These are phyloP conservation scores for Osmoderma eremita DNA, from an alignment of 2,888 invertebrate genomes.

Conservation along the genomic window DNA sequence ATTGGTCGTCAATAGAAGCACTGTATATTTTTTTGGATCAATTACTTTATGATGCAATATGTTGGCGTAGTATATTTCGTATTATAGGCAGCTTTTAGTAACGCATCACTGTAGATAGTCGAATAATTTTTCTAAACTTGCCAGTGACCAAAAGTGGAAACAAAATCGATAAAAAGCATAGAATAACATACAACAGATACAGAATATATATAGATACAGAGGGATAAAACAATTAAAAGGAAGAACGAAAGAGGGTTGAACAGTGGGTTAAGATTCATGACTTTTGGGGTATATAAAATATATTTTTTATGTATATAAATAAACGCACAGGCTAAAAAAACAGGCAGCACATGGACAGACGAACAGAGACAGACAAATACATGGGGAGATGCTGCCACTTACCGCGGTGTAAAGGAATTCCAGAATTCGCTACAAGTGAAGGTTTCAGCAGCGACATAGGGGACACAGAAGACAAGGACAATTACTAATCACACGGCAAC, in stretches of 20 bases:
- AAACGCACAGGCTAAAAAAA: slow-evolving; percentile 55
- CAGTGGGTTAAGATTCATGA: slow-evolving; percentile 55
- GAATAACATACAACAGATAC: slow-evolving; percentile 67
- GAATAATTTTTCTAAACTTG: background rate
- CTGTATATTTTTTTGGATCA: no score
- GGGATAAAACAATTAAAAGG: slow-evolving; percentile 66
- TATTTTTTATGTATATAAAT: slow-evolving; percentile 22
- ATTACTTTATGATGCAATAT: no score
- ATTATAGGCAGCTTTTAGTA: background rate
- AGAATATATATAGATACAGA: slow-evolving; percentile 62
- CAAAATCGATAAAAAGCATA: slow-evolving; percentile 52
- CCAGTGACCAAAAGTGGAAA: slow-evolving; percentile 33
- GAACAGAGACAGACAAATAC: slow-evolving; percentile 62
- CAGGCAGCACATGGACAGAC: slow-evolving; percentile 64
- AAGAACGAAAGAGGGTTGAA: slow-evolving; percentile 61
- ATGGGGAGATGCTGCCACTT: slow-evolving; percentile 77
- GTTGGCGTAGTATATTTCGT: no score
- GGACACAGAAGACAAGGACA: slow-evolving; percentile 72
- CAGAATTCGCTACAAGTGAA: slow-evolving; percentile 90
- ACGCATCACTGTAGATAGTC: background rate
- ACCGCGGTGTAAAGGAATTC: slow-evolving; percentile 98
- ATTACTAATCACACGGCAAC: slow-evolving; percentile 65
- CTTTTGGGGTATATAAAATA: slow-evolving; percentile 4
- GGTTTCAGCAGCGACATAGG: slow-evolving; percentile 74
- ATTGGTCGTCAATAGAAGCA: no score